A percentile compares a stretch with the other conserved stretches of the same genome.
Conservation (phyloP, 2,888 invertebrate species). For the Elegia similella region DNA sequence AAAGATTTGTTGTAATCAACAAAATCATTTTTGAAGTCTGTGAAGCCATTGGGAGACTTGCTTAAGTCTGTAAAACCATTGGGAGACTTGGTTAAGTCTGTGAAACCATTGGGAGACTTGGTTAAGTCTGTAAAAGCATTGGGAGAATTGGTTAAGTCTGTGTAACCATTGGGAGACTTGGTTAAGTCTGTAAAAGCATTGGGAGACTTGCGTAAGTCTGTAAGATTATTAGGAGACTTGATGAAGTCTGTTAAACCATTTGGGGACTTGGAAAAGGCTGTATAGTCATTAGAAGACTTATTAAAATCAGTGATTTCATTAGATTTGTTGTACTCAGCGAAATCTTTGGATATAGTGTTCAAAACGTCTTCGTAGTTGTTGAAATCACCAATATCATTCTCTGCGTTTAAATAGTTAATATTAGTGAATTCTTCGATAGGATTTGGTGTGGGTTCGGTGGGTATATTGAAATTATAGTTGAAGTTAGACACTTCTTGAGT, state of each 20-base stretch:
- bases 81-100: too few species aligned
- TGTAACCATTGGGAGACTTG: too few species aligned
- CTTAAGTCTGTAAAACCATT: too few species aligned
- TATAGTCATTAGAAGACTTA: not conserved
- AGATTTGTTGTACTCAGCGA: not conserved
- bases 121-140: too few species aligned
- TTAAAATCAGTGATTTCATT: not conserved
- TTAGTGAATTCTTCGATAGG: constrained; percentile 38
- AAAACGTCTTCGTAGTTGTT: constrained; percentile 32
- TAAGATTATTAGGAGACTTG: too few species aligned
- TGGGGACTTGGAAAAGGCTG: too few species aligned
- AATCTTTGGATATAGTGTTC: constrained; percentile 21
- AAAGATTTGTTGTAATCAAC: constrained; percentile 7
- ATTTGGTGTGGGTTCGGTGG: constrained; percentile 24
- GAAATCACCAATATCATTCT: constrained; percentile 2
- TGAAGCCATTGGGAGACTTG: too few species aligned
- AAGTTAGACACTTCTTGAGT: constrained; percentile 18
- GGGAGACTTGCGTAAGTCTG: too few species aligned
- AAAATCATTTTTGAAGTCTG: not conserved
- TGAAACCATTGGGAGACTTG: too few species aligned
- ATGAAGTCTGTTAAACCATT: too few species aligned
- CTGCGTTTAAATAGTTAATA: constrained; percentile 26
- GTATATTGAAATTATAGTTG: not conserved
- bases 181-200: too few species aligned
- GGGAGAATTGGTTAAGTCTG: too few species aligned